Evolutionary conservation across 2,797 vertebrate genomes (phyloP).

Genomic region (Chloroceryle inda): DNA sequence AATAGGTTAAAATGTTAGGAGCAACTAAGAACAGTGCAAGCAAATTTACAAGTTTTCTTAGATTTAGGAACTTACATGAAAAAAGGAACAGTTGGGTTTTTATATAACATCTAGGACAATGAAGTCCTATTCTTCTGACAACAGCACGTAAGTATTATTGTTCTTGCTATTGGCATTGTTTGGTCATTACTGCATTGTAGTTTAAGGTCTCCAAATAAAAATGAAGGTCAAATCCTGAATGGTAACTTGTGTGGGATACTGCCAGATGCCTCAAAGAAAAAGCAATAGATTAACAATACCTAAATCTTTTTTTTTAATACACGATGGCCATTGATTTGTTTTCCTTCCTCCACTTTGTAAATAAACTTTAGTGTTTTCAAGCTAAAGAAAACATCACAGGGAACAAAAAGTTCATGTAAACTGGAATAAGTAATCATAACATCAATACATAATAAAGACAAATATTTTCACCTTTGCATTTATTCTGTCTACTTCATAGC

Average conservation of each 20-base stretch:
- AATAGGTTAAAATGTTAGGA: neutral
- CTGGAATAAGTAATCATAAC: neutral
- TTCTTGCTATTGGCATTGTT: neutral
- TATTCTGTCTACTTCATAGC: conserved; percentile 81
- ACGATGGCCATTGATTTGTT: neutral
- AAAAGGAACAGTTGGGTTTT: neutral
- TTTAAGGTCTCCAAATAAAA: neutral
- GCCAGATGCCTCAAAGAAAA: neutral
- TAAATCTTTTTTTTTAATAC: neutral
- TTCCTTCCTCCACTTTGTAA: neutral
- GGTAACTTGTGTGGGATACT: neutral
- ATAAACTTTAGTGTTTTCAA: neutral
- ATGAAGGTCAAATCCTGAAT: neutral
- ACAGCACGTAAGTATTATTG: neutral
- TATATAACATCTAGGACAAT: neutral
- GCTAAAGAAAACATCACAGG: neutral
- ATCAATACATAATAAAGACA: neutral
- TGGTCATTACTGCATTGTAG: neutral
- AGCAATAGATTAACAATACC: neutral
- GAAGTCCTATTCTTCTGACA: neutral
- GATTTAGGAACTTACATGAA: neutral
- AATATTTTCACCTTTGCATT: conserved; percentile 81
- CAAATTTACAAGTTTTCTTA: neutral
- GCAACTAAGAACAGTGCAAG: neutral
- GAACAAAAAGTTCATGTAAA: neutral